Conservation (phyloP, 2,888 invertebrate genomes). For the Marronus borbonicus region DNA sequence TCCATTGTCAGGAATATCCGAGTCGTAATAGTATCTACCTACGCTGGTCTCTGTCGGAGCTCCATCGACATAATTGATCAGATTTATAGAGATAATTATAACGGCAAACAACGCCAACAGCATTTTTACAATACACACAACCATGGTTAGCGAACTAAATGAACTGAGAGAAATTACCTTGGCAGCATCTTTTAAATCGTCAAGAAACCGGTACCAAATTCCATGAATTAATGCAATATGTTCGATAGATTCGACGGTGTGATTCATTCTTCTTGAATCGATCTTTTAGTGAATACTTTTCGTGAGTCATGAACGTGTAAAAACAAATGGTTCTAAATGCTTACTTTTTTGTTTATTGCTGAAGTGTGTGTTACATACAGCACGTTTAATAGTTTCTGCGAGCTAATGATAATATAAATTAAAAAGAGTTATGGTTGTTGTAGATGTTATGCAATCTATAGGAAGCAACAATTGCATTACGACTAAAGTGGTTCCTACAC, state of each 20-base stretch:
- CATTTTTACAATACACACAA: not conserved
- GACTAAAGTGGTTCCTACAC: too few relatives aligned
- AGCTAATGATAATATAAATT: slow-evolving; percentile 4
- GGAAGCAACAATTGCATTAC: too few relatives aligned
- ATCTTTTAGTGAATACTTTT: slow-evolving; percentile 14
- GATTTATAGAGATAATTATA: not conserved
- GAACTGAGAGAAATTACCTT: slow-evolving; percentile 21
- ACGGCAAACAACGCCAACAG: not conserved
- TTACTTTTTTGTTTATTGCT: not conserved
- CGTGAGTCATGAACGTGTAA: slow-evolving; percentile 20
- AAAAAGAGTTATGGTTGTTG: not conserved
- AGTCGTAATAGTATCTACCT: not conserved
- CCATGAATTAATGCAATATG: slow-evolving; percentile 10
- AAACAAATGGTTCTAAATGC: not conserved
- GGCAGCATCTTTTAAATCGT: slow-evolving; percentile 28
- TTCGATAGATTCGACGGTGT: slow-evolving; percentile 13
- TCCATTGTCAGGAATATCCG: not conserved
- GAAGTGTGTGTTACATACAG: not conserved
- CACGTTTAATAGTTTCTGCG: slow-evolving; percentile 21
- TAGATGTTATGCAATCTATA: too few relatives aligned
- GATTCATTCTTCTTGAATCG: slow-evolving; percentile 26
- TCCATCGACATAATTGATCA: not conserved
- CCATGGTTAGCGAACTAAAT: slow-evolving; percentile 13
- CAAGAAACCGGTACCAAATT: slow-evolving; percentile 38
- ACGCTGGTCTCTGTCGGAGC: not conserved